These are phyloP conservation scores for Dastarcus helophoroides DNA, from an alignment of 2,888 invertebrate genomes.

Conservation along the genomic window DNA sequence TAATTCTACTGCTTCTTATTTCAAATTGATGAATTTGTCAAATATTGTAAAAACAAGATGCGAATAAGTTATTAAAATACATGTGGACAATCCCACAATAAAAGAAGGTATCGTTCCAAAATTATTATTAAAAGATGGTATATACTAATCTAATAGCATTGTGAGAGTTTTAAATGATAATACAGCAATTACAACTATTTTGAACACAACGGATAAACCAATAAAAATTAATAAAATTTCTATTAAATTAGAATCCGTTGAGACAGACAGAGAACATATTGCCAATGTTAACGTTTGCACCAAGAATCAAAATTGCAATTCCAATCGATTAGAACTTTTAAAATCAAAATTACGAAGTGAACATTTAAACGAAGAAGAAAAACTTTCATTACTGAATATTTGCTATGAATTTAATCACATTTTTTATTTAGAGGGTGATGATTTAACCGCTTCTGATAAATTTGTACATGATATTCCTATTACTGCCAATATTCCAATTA, in stretches of 20 bases:
- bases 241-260: slow-evolving; percentile 13
- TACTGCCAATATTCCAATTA: slow-evolving; percentile 14
- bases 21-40: too few species aligned
- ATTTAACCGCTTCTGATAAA: slow-evolving; percentile 16
- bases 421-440: slow-evolving; percentile 19
- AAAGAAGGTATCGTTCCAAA: slow-evolving; percentile 8
- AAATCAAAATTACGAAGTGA: slow-evolving; percentile 11
- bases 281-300: too few species aligned
- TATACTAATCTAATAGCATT: slow-evolving; percentile 7
- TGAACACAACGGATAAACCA: slow-evolving; percentile 12
- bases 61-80: slow-evolving; percentile 7
- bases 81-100: slow-evolving; percentile 5
- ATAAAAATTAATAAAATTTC: slow-evolving; percentile 13
- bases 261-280: too few species aligned
- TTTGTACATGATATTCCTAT: slow-evolving; percentile 19
- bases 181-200: slow-evolving; percentile 6
- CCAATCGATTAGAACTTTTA: slow-evolving; percentile 8
- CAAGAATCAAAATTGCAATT: too few species aligned
- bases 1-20: too few species aligned
- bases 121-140: slow-evolving; percentile 5
- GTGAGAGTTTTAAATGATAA: slow-evolving; percentile 6
- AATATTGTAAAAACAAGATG: slow-evolving; percentile 9
- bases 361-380: slow-evolving; percentile 23
- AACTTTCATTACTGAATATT: slow-evolving; percentile 14
- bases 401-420: slow-evolving; percentile 20